Evolutionary conservation across 2,113 vertebrate genomes (phyloP), one percentile per base, ranked within the genome.

Genomic region (Cnemophilus loriae): DNA sequence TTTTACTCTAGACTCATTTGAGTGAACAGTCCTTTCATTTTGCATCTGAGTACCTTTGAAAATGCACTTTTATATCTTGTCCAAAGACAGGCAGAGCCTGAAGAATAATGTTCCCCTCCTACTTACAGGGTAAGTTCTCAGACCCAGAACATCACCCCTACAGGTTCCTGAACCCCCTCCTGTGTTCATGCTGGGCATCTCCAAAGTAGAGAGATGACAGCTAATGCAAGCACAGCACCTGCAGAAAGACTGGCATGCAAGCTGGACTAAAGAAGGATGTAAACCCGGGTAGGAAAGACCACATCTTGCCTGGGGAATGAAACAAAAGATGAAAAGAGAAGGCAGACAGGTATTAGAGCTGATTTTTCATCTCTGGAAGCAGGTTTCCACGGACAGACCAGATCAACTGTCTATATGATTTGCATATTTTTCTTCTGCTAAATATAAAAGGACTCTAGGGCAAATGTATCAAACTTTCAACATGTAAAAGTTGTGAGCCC

Each of bases 251-350:
- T 14, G 39, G 20, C 6, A 9, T 18, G 20, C 17, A 42, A 46
- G 41, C 22, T 46, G 52, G 21, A 64, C n/a, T 39, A 56, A 68
- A 68, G 41, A 3, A 57, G 22, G 23, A 67, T 18, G 37, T 5
- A 89, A 41, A 70, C 14, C 11, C 23, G 13, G 7, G 15, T n/a
- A 28, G 24, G 27, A 70, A 81, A 63, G 56, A 67, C 27, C 13
- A 20, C 9, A 8, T 63, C 73, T 84, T 90, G n/a, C 26, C 11
- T 9, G 22, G 5, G 10, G 4, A 81, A 8, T 0, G 0, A 84
- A 95, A 41, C 9, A 52, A 52, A 46, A 63, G 42, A 18, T 28
- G 32, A 35, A 73, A 88, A 65, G 6, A 61, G 28, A 79, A 46
- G 12, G 20, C 81, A 74, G 42, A 67, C 0, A 1, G 16, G 24